A percentile compares a stretch with the other conserved stretches of the same genome.
Conservation (phyloP, 2,113 vertebrate genomes). For the Alouatta palliata region DNA sequence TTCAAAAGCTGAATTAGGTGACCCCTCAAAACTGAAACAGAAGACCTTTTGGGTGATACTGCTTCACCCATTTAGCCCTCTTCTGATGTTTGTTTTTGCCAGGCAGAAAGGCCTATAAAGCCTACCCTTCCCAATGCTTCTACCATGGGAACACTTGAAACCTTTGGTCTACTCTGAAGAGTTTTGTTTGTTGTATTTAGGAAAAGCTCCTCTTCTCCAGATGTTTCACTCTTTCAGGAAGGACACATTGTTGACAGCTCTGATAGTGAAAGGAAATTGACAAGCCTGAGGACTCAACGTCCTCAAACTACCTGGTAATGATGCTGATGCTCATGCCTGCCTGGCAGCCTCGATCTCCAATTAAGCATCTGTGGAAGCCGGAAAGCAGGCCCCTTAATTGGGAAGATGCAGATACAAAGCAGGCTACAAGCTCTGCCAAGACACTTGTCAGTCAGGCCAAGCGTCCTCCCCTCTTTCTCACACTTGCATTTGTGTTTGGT, state of each 20-base stretch:
- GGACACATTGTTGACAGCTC: conserved; percentile 73
- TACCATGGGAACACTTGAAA: not conserved
- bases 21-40: conserved; percentile 86
- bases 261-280: conserved; percentile 78
- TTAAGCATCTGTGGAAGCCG: conserved; percentile 89
- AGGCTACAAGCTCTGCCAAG: conserved; percentile 83
- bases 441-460: conserved; percentile 75
- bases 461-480: conserved; percentile 69
- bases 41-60: conserved; percentile 84
- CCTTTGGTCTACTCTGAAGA: not conserved
- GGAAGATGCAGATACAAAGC: conserved; percentile 83
- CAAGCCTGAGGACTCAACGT: conserved; percentile 78
- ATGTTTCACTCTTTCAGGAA: conserved; percentile 58
- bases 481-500: conserved; percentile 48
- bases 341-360: conserved; percentile 84
- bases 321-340: conserved; percentile 79
- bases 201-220: conserved; percentile 26
- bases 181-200: conserved; percentile 45
- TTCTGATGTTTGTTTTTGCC: conserved; percentile 80
- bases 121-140: not conserved
- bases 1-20: too few species aligned
- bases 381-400: conserved; percentile 84
- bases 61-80: conserved; percentile 83
- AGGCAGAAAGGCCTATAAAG: not conserved
- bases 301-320: conserved; percentile 87